Base-by-base conservation (phyloP, 2,888 invertebrate species). In the Acanthosoma haemorrhoidale region DNA sequence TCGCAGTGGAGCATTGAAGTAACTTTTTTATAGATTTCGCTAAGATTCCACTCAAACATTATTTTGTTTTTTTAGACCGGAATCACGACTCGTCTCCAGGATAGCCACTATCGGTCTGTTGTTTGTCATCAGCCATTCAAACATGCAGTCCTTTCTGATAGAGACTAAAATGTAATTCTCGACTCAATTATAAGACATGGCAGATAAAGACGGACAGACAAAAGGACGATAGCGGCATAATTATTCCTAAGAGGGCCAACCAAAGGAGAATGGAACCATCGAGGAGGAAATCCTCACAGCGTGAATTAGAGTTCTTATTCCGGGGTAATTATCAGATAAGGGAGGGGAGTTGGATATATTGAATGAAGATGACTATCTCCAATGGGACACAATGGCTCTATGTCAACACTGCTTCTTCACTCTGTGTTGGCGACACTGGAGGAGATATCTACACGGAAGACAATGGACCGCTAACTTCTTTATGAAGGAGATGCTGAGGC, bases 311-410 rank as follows among this genome's bases (percentile, higher is more conserved):
- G 21, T 34, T 61, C 61, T 61, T 38, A 59, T 59, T 32, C 59
- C 59, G 25, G 18, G 31, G 61, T 61, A 61, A 61, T 61, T 61
- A 61, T 34, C 61, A 61, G 61, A 61, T 61, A 61, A 43, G 43
- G 21, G 43, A 5, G 43, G 21, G 13, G 21, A 21, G 43, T n/a
- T n/a, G n/a, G n/a, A n/a, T n/a, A n/a, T n/a, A n/a, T n/a, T n/a
- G n/a, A n/a, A n/a, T n/a, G n/a, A 13, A 43, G 43, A 43, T 43
- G 21, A 9, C 13, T 21, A 43, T 43, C 43, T 43, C 21, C 9
- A 18, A 4, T 11, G 16, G 43, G 43, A 15, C 43, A 43, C 43
- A 43, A 43, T 43, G 43, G 15, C 5, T 43, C 43, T 43, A 43
- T 43, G 43, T 43, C 43, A 43, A 43, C 43, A 43, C 25, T 43